Evolutionary conservation across 2,113 vertebrate species (phyloP).

Genomic region (Porphyrio hochstetteri): DNA sequence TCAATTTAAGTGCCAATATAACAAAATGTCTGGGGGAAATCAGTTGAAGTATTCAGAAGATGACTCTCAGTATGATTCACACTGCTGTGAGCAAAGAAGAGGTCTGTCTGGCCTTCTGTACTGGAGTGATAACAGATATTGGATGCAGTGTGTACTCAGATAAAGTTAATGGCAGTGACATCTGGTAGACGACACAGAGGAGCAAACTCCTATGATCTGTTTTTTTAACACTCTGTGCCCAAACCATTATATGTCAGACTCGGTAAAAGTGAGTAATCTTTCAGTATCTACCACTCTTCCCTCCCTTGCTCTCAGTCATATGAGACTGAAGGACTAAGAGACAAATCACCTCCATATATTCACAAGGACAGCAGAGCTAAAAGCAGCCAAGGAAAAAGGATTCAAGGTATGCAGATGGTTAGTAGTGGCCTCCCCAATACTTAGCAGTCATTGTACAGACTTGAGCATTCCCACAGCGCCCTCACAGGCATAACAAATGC

Average conservation of each 20-base stretch:
- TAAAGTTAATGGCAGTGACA: slow-evolving; percentile 58
- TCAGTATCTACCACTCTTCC: not conserved
- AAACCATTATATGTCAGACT: slow-evolving; percentile 53
- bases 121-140: slow-evolving; percentile 48
- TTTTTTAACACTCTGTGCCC: slow-evolving; percentile 31
- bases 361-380: not conserved
- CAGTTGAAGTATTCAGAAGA: slow-evolving; percentile 32
- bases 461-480: not conserved
- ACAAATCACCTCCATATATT: not conserved
- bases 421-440: not conserved
- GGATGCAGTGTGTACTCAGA: slow-evolving; percentile 39
- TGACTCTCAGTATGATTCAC: slow-evolving; percentile 57
- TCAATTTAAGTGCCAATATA: slow-evolving; percentile 34
- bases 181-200: slow-evolving; percentile 39
- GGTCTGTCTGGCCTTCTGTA: slow-evolving; percentile 47
- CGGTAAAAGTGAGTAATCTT: slow-evolving; percentile 39
- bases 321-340: slow-evolving; percentile 9
- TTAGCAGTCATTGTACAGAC: not conserved
- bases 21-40: slow-evolving; percentile 48
- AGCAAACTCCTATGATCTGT: slow-evolving; percentile 43
- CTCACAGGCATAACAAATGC: slow-evolving; percentile 3
- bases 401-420: not conserved
- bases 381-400: not conserved
- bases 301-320: slow-evolving; percentile 1
- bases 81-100: slow-evolving; percentile 23